Conservation (phyloP, 2,888 invertebrate species). For the Tridacna crocea region DNA sequence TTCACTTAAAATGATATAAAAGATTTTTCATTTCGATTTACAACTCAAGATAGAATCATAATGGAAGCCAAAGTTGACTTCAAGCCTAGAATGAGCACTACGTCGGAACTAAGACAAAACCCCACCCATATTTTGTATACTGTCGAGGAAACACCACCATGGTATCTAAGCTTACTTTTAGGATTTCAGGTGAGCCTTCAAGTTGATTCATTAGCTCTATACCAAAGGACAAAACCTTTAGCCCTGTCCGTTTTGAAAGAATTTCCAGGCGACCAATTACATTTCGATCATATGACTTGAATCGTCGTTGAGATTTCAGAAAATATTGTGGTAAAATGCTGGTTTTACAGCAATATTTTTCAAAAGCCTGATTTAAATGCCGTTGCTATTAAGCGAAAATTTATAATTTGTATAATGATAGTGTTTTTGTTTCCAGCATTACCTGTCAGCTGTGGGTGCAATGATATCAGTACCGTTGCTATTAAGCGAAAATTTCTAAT, state of each 20-base stretch:
- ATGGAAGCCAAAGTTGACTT: too few relatives aligned
- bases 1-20: too few relatives aligned
- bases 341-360: too few relatives aligned
- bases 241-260: neutral
- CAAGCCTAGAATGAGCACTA: too few relatives aligned
- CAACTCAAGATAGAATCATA: too few relatives aligned
- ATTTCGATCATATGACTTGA: too few relatives aligned
- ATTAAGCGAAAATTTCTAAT: constrained; percentile 89
- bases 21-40: too few relatives aligned
- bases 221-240: neutral
- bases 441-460: constrained; percentile 51
- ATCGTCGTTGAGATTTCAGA: neutral
- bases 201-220: neutral
- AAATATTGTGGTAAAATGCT: neutral
- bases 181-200: constrained; percentile 89
- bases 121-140: constrained; percentile 86
- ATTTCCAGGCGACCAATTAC: too few relatives aligned
- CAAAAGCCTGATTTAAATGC: too few relatives aligned
- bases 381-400: too few relatives aligned
- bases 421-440: constrained; percentile 77
- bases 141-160: constrained; percentile 92
- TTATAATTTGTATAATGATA: too few relatives aligned
- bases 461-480: constrained; percentile 91
- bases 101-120: too few relatives aligned
- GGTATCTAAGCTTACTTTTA: constrained; percentile 92